phyloP scores from a whole-genome alignment of 2,888 invertebrate genomes.

The Limnephilus auricula region DNA sequence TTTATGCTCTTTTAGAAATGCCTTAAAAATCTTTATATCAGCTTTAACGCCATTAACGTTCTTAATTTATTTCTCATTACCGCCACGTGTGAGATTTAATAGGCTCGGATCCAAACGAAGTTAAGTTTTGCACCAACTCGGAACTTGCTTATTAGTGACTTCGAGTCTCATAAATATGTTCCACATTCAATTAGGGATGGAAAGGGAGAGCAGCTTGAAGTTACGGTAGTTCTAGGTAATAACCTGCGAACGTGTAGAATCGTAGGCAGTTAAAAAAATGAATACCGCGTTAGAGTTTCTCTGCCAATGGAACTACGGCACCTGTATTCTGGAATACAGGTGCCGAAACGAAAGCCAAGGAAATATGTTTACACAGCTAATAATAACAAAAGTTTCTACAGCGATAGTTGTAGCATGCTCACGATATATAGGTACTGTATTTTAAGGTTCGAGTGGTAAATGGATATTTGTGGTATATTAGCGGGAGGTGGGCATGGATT shows the following conservation, averaged over 20 bases:
- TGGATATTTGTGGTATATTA: too few relatives aligned
- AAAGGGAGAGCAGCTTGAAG: conserved; percentile 35
- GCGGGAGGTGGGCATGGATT: too few relatives aligned
- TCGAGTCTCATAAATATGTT: conserved; percentile 42
- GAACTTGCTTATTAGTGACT: conserved; percentile 23
- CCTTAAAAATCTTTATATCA: not conserved
- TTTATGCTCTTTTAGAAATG: not conserved
- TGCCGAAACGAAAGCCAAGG: not conserved
- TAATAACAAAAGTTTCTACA: too few relatives aligned
- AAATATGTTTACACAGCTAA: too few relatives aligned
- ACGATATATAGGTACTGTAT: too few relatives aligned
- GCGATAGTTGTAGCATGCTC: too few relatives aligned
- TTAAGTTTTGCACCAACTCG: not conserved
- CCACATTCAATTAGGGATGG: conserved; percentile 31
- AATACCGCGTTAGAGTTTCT: not conserved
- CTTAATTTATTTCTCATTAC: not conserved
- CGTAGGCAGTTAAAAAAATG: not conserved
- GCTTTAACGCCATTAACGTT: not conserved
- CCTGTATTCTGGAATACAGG: too few relatives aligned
- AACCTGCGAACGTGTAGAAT: not conserved
- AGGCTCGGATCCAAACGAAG: conserved; percentile 21
- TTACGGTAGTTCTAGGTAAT: not conserved
- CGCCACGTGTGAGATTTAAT: conserved; percentile 24
- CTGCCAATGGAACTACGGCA: not conserved
- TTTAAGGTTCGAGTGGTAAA: too few relatives aligned